Conservation (phyloP, 2,113 vertebrate species). For the Microcebus jonahi region DNA sequence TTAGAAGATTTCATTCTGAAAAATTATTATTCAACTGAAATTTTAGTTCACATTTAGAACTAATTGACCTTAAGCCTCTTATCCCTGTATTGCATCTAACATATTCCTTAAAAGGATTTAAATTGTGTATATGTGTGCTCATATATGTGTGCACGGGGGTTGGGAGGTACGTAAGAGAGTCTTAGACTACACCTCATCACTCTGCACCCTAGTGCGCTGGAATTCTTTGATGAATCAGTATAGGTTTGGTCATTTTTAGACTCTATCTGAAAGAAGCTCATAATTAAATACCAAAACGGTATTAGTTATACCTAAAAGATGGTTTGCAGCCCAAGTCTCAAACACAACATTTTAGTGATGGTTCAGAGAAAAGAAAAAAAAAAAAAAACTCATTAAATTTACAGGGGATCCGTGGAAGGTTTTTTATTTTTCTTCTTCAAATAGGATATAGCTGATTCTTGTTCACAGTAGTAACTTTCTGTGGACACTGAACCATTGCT, state of each 20-base stretch:
- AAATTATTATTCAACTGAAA: slow-evolving; percentile 54
- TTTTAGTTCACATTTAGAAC: slow-evolving; percentile 36
- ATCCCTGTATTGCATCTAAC: not conserved
- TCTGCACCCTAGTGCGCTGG: not conserved
- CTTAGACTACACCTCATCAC: not conserved
- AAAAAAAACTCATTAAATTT: not conserved
- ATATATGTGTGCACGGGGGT: not conserved
- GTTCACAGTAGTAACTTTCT: not conserved
- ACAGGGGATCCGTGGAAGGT: not conserved
- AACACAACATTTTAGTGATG: not conserved
- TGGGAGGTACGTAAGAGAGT: not conserved
- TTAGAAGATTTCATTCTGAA: slow-evolving; percentile 61
- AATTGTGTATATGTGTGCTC: not conserved
- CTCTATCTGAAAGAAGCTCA: not conserved
- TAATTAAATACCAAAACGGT: not conserved
- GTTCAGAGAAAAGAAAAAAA: not conserved
- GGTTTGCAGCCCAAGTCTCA: not conserved
- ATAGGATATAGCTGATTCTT: not conserved
- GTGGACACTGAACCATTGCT: not conserved
- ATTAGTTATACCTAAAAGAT: not conserved
- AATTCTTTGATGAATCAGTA: not conserved
- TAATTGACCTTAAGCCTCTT: not conserved
- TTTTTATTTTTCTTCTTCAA: not conserved
- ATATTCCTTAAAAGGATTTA: not conserved
- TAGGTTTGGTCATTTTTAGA: not conserved